These are phyloP conservation scores for Drosophila diplacantha DNA, from an alignment of 2,888 invertebrate species.

Conservation along the genomic window DNA sequence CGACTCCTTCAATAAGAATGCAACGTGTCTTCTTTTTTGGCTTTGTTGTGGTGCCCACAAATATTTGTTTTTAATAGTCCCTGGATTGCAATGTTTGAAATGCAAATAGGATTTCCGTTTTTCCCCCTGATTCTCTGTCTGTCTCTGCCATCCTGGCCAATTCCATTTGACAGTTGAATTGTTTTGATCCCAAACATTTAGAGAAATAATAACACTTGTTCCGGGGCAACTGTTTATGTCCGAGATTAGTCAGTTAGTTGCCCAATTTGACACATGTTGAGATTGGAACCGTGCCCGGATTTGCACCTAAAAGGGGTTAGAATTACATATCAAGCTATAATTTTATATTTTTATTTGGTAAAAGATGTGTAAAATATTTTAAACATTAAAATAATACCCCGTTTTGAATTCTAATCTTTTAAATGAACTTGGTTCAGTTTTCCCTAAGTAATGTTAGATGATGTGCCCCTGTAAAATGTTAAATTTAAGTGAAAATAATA, in stretches of 20 bases:
- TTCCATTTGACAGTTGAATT: slow-evolving; percentile 75
- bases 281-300: slow-evolving; percentile 48
- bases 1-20: background rate
- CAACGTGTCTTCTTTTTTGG: slow-evolving; percentile 25
- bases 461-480: background rate
- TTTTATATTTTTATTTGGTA: background rate
- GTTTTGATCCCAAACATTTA: slow-evolving; percentile 69
- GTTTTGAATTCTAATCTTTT: background rate
- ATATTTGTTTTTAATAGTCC: slow-evolving; percentile 76
- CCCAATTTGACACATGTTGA: slow-evolving; percentile 71
- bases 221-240: slow-evolving; percentile 52
- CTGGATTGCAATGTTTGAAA: slow-evolving; percentile 48
- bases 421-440: background rate
- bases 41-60: slow-evolving; percentile 64
- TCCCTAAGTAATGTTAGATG: background rate
- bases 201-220: slow-evolving; percentile 75
- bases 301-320: slow-evolving; percentile 1
- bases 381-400: rapidly evolving
- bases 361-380: background rate
- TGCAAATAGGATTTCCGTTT: slow-evolving; percentile 71
- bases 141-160: slow-evolving; percentile 53
- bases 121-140: slow-evolving; percentile 26
- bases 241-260: slow-evolving; percentile 72
- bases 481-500: background rate
- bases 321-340: too few species aligned